Conservation (phyloP, 1,140 invertebrate genomes). For the Monomorium pharaonis region DNA sequence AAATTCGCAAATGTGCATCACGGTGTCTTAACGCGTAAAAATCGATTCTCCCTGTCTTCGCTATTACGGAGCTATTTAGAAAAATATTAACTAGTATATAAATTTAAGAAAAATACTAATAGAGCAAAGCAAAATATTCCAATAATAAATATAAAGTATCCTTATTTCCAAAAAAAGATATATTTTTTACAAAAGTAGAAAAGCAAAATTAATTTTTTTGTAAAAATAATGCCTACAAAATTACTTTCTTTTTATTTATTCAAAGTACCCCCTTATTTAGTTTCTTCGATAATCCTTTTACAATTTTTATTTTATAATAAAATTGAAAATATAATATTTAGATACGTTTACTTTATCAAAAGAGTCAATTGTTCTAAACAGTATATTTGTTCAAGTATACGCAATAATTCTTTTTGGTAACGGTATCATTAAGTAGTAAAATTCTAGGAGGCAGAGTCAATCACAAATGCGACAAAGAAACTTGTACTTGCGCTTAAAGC, state of each 20-base stretch:
- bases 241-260: not conserved
- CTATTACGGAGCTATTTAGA: not conserved
- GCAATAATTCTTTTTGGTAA: not conserved
- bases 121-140: not conserved
- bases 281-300: not conserved
- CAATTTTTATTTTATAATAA: not conserved
- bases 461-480: not conserved
- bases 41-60: not conserved
- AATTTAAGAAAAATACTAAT: not conserved
- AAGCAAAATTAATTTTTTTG: no score
- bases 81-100: not conserved
- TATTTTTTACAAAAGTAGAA: no score
- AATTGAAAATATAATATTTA: not conserved
- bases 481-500: not conserved
- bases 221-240: not conserved
- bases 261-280: not conserved
- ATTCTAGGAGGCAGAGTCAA: not conserved
- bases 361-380: not conserved
- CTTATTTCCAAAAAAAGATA: no score
- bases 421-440: not conserved
- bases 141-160: no score
- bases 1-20: not conserved
- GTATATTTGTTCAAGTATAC: not conserved
- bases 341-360: not conserved
- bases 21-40: not conserved